These are phyloP conservation scores for Orestias chungarensis DNA, from an alignment of 2,797 vertebrate species.

Conservation along the genomic window DNA sequence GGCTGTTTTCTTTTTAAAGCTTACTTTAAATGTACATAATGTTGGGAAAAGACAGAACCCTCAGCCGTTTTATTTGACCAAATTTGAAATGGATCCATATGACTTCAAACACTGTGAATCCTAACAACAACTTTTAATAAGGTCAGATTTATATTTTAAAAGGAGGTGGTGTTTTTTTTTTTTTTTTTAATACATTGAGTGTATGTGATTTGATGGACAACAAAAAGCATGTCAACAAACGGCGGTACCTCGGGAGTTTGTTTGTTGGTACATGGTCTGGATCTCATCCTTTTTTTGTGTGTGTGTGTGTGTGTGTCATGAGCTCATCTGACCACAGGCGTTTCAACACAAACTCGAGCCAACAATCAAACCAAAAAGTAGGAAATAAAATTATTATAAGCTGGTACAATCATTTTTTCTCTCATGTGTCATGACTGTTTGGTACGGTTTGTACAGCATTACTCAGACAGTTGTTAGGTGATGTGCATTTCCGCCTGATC, in stretches of 20 bases:
- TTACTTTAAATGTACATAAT: slow-evolving; percentile 49
- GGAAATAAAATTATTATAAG: slow-evolving; percentile 14
- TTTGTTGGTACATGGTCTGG: not conserved
- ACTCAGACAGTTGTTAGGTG: not conserved
- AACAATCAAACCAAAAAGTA: slow-evolving; percentile 25
- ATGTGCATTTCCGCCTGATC: not conserved
- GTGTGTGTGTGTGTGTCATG: too few relatives aligned
- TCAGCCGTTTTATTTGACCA: slow-evolving; percentile 38
- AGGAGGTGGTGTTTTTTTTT: not conserved
- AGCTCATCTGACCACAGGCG: not conserved
- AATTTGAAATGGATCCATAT: slow-evolving; percentile 22
- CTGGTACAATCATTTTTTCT: slow-evolving; percentile 38
- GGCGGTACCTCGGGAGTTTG: slow-evolving; percentile 6
- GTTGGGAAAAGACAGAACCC: slow-evolving; percentile 53
- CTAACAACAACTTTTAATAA: slow-evolving; percentile 21
- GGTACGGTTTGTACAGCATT: not conserved
- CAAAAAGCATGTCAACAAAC: slow-evolving; percentile 9
- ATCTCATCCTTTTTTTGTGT: not conserved
- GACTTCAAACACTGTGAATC: slow-evolving; percentile 52
- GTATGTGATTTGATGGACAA: slow-evolving; percentile 4
- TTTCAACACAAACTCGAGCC: slow-evolving; percentile 3
- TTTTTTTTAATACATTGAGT: not conserved
- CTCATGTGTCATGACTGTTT: not conserved
- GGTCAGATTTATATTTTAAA: slow-evolving; percentile 22
- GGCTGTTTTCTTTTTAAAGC: slow-evolving; percentile 7